A percentile compares a stretch with the other conserved stretches of the same genome.
phyloP scores from a whole-genome alignment of 1,140 invertebrate species.

The Daktulosphaira vitifoliae region DNA sequence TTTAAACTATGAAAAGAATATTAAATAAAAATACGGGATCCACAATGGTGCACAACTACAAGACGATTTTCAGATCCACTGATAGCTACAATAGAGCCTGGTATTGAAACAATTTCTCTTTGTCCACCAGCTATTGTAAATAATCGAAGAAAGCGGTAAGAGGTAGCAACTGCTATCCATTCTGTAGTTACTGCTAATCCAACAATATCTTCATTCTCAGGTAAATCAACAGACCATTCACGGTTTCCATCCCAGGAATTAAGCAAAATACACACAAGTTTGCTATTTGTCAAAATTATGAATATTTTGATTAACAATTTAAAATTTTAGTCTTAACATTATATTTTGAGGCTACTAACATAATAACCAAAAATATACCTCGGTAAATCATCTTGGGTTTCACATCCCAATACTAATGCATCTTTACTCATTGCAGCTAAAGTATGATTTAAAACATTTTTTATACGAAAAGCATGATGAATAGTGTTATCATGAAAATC shows the following conservation, averaged over 20 bases:
- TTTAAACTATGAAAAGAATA: background rate
- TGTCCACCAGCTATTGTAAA: slow-evolving; percentile 80
- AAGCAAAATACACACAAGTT: slow-evolving; percentile 65
- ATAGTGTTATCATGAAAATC: slow-evolving; percentile 88
- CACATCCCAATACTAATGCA: slow-evolving; percentile 70
- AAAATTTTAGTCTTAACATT: background rate
- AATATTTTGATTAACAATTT: background rate
- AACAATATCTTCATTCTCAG: slow-evolving; percentile 64
- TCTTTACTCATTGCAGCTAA: slow-evolving; percentile 74
- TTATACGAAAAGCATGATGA: slow-evolving; percentile 82
- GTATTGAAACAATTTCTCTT: slow-evolving; percentile 61
- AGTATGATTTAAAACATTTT: slow-evolving; percentile 68
- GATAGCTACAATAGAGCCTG: slow-evolving; percentile 62
- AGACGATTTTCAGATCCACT: slow-evolving; percentile 60
- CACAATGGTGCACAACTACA: slow-evolving; percentile 67
- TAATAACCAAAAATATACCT: slow-evolving; percentile 44
- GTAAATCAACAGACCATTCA: slow-evolving; percentile 75
- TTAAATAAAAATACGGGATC: slow-evolving; percentile 45
- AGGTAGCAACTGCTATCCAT: slow-evolving; percentile 71
- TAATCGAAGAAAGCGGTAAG: slow-evolving; percentile 62
- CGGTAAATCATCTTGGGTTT: slow-evolving; percentile 47
- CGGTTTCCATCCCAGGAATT: slow-evolving; percentile 68
- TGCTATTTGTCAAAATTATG: slow-evolving; percentile 46
- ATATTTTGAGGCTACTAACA: background rate
- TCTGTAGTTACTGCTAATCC: slow-evolving; percentile 62